These are phyloP conservation scores for Mionectes macconnelli DNA, from an alignment of 2,113 vertebrate species.

Conservation along the genomic window DNA sequence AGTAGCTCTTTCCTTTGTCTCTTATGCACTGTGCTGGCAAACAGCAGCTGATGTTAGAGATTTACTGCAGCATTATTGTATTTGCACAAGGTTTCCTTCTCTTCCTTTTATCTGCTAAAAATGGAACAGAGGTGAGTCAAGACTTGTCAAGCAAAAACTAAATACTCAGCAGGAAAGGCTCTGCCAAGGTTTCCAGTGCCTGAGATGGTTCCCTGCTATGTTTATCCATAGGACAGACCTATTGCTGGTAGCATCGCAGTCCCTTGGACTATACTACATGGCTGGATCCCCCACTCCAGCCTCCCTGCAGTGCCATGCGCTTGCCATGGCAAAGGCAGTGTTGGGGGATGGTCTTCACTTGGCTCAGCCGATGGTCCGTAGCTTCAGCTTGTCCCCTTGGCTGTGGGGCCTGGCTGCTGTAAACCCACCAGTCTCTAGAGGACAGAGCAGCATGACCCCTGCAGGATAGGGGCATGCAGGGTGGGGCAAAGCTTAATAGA, in stretches of 20 bases:
- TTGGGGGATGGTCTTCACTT: constrained; percentile 82
- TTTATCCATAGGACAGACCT: accelerated
- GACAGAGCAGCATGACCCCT: not conserved
- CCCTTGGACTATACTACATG: accelerated
- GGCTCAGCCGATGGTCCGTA: constrained; percentile 78
- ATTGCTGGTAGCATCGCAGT: not conserved
- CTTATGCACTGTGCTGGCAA: not conserved
- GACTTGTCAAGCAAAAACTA: not conserved
- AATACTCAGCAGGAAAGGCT: not conserved
- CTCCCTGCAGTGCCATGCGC: not conserved
- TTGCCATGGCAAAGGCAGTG: constrained; percentile 81
- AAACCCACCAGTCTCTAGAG: constrained; percentile 78
- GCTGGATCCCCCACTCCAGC: not conserved
- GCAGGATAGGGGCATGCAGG: too few relatives aligned
- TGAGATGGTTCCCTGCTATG: not conserved
- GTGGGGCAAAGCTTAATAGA: not conserved
- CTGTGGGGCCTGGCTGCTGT: constrained; percentile 72
- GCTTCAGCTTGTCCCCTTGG: constrained; percentile 78
- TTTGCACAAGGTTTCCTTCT: not conserved
- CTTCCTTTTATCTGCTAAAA: not conserved
- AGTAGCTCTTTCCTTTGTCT: not conserved
- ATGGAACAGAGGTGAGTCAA: not conserved
- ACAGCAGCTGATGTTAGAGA: not conserved
- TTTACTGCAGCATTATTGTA: not conserved
- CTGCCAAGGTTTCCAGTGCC: not conserved